Evolutionary conservation across 2,888 invertebrate species (phyloP).

Genomic region (Amitus sp.): DNA sequence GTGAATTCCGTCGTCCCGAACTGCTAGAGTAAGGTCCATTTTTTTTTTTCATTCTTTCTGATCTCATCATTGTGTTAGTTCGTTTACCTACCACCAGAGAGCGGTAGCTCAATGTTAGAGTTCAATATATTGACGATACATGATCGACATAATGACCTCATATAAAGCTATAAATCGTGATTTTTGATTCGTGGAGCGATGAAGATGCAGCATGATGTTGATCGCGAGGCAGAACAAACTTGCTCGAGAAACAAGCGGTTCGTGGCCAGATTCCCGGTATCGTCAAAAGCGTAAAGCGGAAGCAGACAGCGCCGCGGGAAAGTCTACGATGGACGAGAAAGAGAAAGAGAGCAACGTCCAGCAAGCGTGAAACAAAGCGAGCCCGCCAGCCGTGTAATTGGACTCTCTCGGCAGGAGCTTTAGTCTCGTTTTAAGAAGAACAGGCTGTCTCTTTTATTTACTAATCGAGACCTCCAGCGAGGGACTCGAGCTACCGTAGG

Average conservation of each 20-base stretch:
- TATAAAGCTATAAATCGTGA: too few relatives aligned
- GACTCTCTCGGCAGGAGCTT: conserved; percentile 51
- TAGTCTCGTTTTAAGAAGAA: conserved; percentile 50
- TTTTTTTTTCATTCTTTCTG: too few relatives aligned
- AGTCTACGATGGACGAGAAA: conserved; percentile 37
- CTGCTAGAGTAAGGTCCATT: too few relatives aligned
- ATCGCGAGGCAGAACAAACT: conserved; percentile 50
- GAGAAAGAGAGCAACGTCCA: conserved; percentile 56
- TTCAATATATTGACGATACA: too few relatives aligned
- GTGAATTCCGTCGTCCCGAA: too few relatives aligned
- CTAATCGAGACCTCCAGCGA: conserved; percentile 48
- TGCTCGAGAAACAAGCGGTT: conserved; percentile 56
- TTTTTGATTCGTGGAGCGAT: conserved; percentile 4
- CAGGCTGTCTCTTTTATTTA: conserved; percentile 47
- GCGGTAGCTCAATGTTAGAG: too few relatives aligned
- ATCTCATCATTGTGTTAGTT: too few relatives aligned
- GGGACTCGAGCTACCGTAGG: conserved; percentile 27
- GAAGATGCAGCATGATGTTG: conserved; percentile 41
- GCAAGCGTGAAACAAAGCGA: conserved; percentile 65
- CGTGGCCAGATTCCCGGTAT: conserved; percentile 33
- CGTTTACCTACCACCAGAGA: too few relatives aligned
- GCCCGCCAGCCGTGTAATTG: conserved; percentile 65
- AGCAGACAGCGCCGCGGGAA: conserved; percentile 44
- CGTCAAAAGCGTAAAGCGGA: conserved; percentile 43
- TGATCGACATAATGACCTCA: too few relatives aligned